Evolutionary conservation across 2,888 invertebrate species (phyloP), one percentile per base, ranked within the genome.

Genomic region (Ectemnius continuus): DNA sequence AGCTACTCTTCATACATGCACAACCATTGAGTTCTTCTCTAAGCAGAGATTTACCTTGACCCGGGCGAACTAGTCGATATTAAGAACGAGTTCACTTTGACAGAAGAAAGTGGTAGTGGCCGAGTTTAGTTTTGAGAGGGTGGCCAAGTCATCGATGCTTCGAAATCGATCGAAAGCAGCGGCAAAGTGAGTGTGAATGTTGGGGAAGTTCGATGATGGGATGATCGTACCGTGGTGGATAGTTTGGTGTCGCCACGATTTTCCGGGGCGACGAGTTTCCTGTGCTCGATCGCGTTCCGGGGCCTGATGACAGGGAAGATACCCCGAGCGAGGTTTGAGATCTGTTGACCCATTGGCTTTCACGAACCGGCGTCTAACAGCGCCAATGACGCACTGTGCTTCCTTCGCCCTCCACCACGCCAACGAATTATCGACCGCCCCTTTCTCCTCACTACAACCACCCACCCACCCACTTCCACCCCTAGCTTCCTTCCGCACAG

Each of bases 261-360:
- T n/a, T 76, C 68, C 65, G 52, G 68, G 18, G 62, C 67, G 73
- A 73, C 73, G 64, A 78, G 73, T 11, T 20, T 62, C 28, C 61
- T 48, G 4, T 65, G 45, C 14, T 64, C 70, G 16, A 58, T 16
- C 16, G 18, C 60, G 45, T 13, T 68, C 8, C 61, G 67, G 14
- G 73, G 66, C 59, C 67, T 80, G 56, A 68, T 28, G 45, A 75
- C 16, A 2, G 88, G 88, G 16, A 75, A 73, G n/a, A 87, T 67
- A 28, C 78, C 76, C 79, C 84, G 79, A 2, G 84, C 67, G 26
- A 89, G 70, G 28, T 76, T 84, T 16, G 88, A 83, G 52, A 88
- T 75, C 73, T 83, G 87, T 36, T 84, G 77, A 61, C 89, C 88
- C 89, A 88, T 88, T 52, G n/a, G 52, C 16, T 14, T 52, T 16